phyloP scores from a whole-genome alignment of 2,888 invertebrate genomes.

The Apodemia zela region DNA sequence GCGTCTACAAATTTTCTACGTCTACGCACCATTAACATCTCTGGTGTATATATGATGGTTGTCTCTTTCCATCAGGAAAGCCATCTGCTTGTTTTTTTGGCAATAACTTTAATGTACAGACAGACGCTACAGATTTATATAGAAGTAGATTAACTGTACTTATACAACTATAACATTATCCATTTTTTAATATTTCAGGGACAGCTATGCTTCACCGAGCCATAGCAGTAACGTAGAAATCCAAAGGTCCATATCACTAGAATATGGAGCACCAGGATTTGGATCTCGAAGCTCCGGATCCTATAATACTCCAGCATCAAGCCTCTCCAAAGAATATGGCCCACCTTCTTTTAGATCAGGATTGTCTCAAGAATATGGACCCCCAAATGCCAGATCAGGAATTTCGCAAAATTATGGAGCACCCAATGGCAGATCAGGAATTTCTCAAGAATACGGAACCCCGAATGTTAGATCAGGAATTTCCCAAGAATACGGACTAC shows the following conservation, averaged over 20 bases:
- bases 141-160: too few relatives aligned
- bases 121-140: too few relatives aligned
- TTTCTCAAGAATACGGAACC: conserved; percentile 35
- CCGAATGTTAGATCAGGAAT: conserved; percentile 7
- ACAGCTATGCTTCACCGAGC: conserved; percentile 50
- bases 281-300: conserved; percentile 34
- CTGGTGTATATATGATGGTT: too few relatives aligned
- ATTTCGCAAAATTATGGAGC: conserved; percentile 35
- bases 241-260: conserved; percentile 40
- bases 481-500: too few relatives aligned
- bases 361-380: conserved; percentile 33
- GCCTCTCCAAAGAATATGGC: conserved; percentile 35
- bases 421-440: conserved; percentile 30
- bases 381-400: conserved; percentile 35
- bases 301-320: conserved; percentile 27
- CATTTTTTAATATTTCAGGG: conserved; percentile 40
- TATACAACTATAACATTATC: too few relatives aligned
- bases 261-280: conserved; percentile 30
- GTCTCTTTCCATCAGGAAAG: too few relatives aligned
- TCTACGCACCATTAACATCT: too few relatives aligned
- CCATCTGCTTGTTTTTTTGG: too few relatives aligned
- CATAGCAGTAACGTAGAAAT: conserved; percentile 31
- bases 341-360: conserved; percentile 25
- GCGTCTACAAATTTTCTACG: too few relatives aligned
- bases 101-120: too few relatives aligned